A percentile compares a stretch with the other conserved stretches of the same genome.
Conservation (phyloP, 1,140 invertebrate genomes). For the Megalopta genalis region DNA sequence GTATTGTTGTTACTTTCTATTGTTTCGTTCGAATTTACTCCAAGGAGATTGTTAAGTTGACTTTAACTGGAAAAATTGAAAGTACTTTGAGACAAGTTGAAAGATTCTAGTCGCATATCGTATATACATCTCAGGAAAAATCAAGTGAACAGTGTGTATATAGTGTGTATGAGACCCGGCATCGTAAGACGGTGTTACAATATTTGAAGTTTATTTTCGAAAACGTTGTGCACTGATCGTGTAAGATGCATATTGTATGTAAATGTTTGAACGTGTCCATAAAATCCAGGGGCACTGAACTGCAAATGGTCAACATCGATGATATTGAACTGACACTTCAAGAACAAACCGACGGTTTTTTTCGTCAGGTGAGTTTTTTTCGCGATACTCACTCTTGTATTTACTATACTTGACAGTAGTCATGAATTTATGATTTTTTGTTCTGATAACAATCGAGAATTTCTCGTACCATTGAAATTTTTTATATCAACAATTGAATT, state of each 20-base stretch:
- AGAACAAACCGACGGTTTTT: conserved; percentile 76
- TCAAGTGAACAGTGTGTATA: not conserved
- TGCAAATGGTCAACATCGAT: conserved; percentile 71
- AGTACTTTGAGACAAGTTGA: not conserved
- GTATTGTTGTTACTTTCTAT: conserved; percentile 12
- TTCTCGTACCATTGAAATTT: not conserved
- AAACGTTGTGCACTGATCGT: conserved; percentile 32
- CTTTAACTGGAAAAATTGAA: conserved; percentile 6
- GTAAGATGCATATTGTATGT: conserved; percentile 75
- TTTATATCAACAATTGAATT: not conserved
- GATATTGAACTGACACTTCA: conserved; percentile 71
- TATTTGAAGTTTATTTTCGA: conserved; percentile 35
- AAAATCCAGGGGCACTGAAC: conserved; percentile 72
- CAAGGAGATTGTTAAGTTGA: not conserved
- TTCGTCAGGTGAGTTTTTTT: conserved; percentile 72
- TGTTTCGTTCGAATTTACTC: conserved; percentile 12
- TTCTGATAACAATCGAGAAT: not conserved
- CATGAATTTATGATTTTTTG: not conserved
- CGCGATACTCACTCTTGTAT: not conserved
- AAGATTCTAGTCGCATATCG: not conserved
- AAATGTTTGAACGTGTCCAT: conserved; percentile 81
- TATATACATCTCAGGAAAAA: not conserved
- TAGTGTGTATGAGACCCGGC: conserved; percentile 15
- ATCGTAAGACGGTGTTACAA: conserved; percentile 15
- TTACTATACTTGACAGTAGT: not conserved